Base-by-base conservation (phyloP, 2,797 vertebrate genomes). In the Sebastes diaconus region DNA sequence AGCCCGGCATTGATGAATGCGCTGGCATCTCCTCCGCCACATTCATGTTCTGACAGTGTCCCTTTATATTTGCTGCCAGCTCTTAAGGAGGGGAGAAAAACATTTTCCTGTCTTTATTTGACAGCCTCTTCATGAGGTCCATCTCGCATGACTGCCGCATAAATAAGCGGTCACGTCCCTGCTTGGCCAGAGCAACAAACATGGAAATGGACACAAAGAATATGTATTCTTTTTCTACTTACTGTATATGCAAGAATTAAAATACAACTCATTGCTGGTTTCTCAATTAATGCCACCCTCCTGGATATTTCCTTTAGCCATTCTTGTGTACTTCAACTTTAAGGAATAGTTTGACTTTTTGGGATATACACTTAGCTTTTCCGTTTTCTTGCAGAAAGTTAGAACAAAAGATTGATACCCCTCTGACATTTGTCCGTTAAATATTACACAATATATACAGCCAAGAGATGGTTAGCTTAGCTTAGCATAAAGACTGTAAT, bases 51-150 rank as follows among this genome's bases (percentile, higher is more conserved):
- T 87, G 88, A 96, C 95, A 95, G 90, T 88, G 93, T 91, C 86
- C 88, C 93, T 95, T 95, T 95, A 93, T 94, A 93, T 93, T 82
- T 86, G 84, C 86, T 92, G 94, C 95, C 94, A 95, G 89, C 87
- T 84, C 93, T 92, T 92, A 93, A 93, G 93, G 90, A 89, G 87
- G 81, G 84, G 88, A 91, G 90, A 92, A 90, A 92, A 94, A 92
- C 90, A 94, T 95, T 93, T 94, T 90, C 92, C 90, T 92, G 90
- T 90, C 91, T 92, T 91, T 91, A 92, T 94, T 92, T 94, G 94
- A 95, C 91, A 91, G 88, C 88, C 91, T 90, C 90, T 94, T 94
- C 92, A 92, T 84, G 85, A 88, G 91, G 84, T 46, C 80, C 85
- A 81, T 92, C 89, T 86, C 87, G 71, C 88, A 85, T 93, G 91